phyloP scores from a whole-genome alignment of 2,888 invertebrate species.

The Andricus quercusramuli region DNA sequence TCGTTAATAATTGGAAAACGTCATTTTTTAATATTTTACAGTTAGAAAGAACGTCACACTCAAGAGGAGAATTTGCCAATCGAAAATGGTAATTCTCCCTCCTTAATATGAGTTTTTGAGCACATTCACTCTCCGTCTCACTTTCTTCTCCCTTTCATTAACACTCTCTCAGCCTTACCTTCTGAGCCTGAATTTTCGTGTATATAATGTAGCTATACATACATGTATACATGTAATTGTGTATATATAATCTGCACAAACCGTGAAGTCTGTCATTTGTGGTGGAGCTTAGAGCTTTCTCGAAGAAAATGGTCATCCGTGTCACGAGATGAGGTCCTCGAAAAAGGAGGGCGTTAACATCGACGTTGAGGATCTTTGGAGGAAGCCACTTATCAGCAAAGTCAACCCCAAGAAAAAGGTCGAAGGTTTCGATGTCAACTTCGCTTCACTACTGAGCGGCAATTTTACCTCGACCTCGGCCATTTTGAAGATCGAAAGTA shows the following conservation, averaged over 20 bases:
- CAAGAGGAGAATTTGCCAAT: neutral
- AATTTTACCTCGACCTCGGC: constrained; percentile 94
- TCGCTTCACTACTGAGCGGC: constrained; percentile 82
- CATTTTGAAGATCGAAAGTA: constrained; percentile 94
- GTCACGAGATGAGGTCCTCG: constrained; percentile 67
- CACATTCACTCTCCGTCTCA: constrained; percentile 41
- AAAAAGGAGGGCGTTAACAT: constrained; percentile 46
- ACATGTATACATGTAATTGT: constrained; percentile 53
- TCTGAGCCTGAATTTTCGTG: constrained; percentile 47
- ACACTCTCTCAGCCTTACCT: constrained; percentile 44
- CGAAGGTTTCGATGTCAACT: constrained; percentile 54
- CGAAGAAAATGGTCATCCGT: constrained; percentile 54
- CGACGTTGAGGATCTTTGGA: constrained; percentile 48
- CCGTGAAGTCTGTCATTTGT: constrained; percentile 41
- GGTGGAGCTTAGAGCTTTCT: constrained; percentile 37
- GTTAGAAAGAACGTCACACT: neutral
- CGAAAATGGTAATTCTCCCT: constrained; percentile 42
- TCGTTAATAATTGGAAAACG: neutral
- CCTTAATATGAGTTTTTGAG: constrained; percentile 39
- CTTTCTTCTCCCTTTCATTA: constrained; percentile 44
- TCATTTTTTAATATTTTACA: neutral
- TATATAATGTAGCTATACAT: constrained; percentile 50
- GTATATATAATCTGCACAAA: constrained; percentile 57
- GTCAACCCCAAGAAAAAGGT: constrained; percentile 60
- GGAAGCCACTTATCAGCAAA: constrained; percentile 54